Percentiles rank a stretch among this genome's conserved stretches.
Evolutionary conservation across 2,888 invertebrate species (phyloP).

Genomic region (Tipula unca): DNA sequence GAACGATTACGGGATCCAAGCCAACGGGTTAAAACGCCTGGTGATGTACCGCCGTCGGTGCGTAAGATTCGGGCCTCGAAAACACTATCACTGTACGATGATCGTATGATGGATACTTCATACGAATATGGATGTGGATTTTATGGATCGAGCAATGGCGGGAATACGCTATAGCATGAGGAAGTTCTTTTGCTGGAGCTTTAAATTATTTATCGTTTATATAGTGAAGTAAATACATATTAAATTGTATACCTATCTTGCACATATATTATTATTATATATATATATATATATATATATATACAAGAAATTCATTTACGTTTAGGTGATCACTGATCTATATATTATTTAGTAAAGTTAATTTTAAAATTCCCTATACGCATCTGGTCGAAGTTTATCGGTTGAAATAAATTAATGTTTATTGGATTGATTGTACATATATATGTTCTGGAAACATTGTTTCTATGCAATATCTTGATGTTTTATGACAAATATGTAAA

Average conservation of each 20-base stretch:
- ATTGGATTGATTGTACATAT: too few relatives aligned
- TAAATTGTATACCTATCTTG: not conserved
- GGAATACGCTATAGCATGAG: slow-evolving; percentile 42
- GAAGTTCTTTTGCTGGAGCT: slow-evolving; percentile 43
- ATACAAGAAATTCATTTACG: too few relatives aligned
- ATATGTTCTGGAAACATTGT: too few relatives aligned
- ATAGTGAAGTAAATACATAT: not conserved
- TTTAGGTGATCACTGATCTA: too few relatives aligned
- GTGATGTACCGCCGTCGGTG: slow-evolving; percentile 71
- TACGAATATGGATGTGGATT: slow-evolving; percentile 8
- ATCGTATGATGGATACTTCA: slow-evolving; percentile 67
- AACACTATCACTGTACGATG: slow-evolving; percentile 78
- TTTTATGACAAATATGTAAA: too few relatives aligned
- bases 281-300: too few relatives aligned
- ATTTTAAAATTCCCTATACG: too few relatives aligned
- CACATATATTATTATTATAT: not conserved
- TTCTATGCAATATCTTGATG: too few relatives aligned
- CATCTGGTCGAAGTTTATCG: too few relatives aligned
- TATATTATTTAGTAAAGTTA: too few relatives aligned
- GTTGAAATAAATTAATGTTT: too few relatives aligned
- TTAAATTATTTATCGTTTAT: slow-evolving; percentile 30
- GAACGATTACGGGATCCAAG: slow-evolving; percentile 62
- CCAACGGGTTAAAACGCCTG: slow-evolving; percentile 71
- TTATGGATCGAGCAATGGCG: not conserved
- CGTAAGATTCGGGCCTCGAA: slow-evolving; percentile 61